Conservation (phyloP, 2,113 vertebrate genomes). For the Zosterops japonicus region DNA sequence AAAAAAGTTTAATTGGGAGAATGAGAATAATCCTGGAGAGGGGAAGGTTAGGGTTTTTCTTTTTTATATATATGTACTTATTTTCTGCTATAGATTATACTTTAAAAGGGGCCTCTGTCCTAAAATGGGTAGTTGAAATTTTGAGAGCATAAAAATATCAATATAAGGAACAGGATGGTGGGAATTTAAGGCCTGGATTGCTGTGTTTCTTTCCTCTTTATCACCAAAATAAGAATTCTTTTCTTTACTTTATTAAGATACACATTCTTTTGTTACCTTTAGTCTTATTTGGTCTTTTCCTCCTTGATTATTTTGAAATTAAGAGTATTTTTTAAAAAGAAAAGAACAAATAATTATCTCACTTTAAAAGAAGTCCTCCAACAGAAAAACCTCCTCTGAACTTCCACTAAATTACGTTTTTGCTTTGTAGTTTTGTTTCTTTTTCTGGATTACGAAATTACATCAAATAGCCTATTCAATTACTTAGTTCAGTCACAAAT, state of each 20-base stretch:
- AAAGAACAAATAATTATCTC: background rate
- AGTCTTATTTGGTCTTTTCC: background rate
- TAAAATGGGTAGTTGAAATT: background rate
- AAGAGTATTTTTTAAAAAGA: background rate
- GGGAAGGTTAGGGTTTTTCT: rapidly evolving
- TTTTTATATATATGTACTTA: background rate
- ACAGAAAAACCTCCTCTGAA: background rate
- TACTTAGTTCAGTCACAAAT: background rate
- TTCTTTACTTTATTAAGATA: background rate
- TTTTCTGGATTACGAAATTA: background rate
- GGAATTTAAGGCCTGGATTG: background rate
- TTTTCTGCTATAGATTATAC: background rate
- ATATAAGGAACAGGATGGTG: background rate
- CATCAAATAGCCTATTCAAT: background rate
- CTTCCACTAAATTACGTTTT: background rate
- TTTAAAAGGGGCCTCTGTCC: background rate
- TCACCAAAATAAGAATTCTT: background rate
- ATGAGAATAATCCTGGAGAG: rapidly evolving
- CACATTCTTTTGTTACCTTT: background rate
- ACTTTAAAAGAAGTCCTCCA: background rate
- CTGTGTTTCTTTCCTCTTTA: background rate
- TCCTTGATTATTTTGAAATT: background rate
- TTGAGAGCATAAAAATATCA: background rate
- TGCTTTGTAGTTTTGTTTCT: background rate
- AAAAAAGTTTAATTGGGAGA: background rate